Conservation (phyloP, 1,140 invertebrate genomes). For the Papilio machaon region DNA sequence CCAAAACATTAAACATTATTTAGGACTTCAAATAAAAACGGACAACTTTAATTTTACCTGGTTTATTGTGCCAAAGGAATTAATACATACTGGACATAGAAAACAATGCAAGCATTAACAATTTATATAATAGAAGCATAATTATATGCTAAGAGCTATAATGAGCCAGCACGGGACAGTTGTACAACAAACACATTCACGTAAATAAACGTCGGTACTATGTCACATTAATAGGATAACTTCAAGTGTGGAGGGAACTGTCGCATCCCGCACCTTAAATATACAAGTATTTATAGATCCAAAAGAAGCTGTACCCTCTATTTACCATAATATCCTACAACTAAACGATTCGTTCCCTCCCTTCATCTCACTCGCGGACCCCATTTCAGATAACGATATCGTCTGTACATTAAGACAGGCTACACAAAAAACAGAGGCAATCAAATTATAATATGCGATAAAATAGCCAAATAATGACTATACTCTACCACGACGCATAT, state of each 20-base stretch:
- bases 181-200: slow-evolving; percentile 61
- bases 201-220: slow-evolving; percentile 51
- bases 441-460: slow-evolving; percentile 51
- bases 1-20: slow-evolving; percentile 7
- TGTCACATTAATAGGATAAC: slow-evolving; percentile 52
- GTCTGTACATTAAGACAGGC: slow-evolving; percentile 51
- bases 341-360: slow-evolving; percentile 62
- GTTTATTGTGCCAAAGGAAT: slow-evolving; percentile 81
- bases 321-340: slow-evolving; percentile 60
- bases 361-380: slow-evolving; percentile 20
- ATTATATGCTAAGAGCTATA: slow-evolving; percentile 67
- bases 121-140: slow-evolving; percentile 73
- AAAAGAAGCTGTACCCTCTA: slow-evolving; percentile 63
- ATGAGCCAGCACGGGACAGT: slow-evolving; percentile 64
- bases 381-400: slow-evolving; percentile 4
- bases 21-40: slow-evolving; percentile 53
- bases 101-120: slow-evolving; percentile 80
- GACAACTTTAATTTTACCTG: slow-evolving; percentile 66
- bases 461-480: slow-evolving; percentile 60
- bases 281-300: slow-evolving; percentile 62
- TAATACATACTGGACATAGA: slow-evolving; percentile 79
- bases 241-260: slow-evolving; percentile 66
- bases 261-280: slow-evolving; percentile 55
- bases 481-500: slow-evolving; percentile 26
- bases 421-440: slow-evolving; percentile 50